phyloP scores from a whole-genome alignment of 1,140 invertebrate genomes.

The Phenacoccus solenopsis region DNA sequence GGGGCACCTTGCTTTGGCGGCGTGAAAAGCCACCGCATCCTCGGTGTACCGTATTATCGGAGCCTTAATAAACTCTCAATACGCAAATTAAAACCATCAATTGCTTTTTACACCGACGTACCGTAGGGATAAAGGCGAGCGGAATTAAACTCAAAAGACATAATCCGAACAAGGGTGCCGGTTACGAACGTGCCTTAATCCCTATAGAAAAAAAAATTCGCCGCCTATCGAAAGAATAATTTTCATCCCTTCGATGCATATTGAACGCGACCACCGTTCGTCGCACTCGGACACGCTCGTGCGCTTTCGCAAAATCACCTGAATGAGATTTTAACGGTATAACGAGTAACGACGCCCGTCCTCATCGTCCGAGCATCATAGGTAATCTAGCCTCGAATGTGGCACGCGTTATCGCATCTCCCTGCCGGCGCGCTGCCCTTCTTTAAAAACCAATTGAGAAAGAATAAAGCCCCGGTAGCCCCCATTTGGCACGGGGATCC shows the following conservation, averaged over 20 bases:
- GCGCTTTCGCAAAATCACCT: slow-evolving; percentile 10
- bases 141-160: neutral
- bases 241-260: slow-evolving; percentile 12
- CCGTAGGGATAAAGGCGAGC: neutral
- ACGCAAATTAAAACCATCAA: neutral
- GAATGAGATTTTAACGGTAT: slow-evolving; percentile 9
- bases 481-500: slow-evolving; percentile 10
- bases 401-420: slow-evolving; percentile 10
- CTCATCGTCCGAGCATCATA: neutral
- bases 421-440: neutral
- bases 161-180: neutral
- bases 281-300: slow-evolving; percentile 10
- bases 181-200: slow-evolving; percentile 8
- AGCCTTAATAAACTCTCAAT: neutral
- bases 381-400: slow-evolving; percentile 13
- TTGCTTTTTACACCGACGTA: neutral
- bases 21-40: neutral
- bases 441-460: slow-evolving; percentile 17
- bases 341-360: neutral
- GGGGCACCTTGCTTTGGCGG: too few species aligned
- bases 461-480: slow-evolving; percentile 9
- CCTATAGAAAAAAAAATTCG: slow-evolving; percentile 7
- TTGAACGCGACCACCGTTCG: neutral
- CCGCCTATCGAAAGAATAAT: slow-evolving; percentile 11
- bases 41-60: too few species aligned